Evolutionary conservation across 1,140 invertebrate genomes (phyloP), one percentile per base, ranked within the genome.

Genomic region (Ylistrum balloti): DNA sequence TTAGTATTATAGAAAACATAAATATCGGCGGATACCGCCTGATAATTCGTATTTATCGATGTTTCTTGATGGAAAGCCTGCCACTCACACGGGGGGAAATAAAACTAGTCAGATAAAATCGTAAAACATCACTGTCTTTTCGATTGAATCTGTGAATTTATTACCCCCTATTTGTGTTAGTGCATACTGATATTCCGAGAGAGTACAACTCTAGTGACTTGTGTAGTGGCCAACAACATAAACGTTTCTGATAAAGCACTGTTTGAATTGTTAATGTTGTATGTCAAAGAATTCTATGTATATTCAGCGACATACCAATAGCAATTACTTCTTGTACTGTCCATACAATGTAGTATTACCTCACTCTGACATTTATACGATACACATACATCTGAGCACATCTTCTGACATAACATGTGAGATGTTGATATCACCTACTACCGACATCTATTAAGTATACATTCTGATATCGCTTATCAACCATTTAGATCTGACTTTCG

Each of bases 131-230:
- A 74, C 28, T 74, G 22, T n/a, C 2, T 74, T 74, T 74, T 74
- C 28, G 56, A 74, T 74, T 74, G 56, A 74, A 74, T 74, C 56
- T 74, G 56, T 74, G 56, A 74, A 74, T 74, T 74, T 74, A 74
- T 28, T 22, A 74, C 20, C n/a, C 56, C 22, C 56, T 74, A n/a
- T 74, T n/a, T 74, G 56, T 28, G 56, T 74, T 74, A n/a, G 17
- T 74, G 22, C 56, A n/a, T 74, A 74, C 56, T 11, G 56, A 74
- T 28, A 74, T 74, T 74, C 56, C 2, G 17, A 74, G n/a, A 74
- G n/a, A 74, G 56, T 74, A 74, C 56, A 28, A n/a, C 56, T 74
- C 1, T 74, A 28, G 56, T 74, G 56, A 9, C 22, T 74, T 74
- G 22, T 74, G n/a, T 74, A 74, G 56, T 9, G 56, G 56, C 56